phyloP scores from a whole-genome alignment of 2,797 vertebrate genomes.

The Nothura maculosa region DNA sequence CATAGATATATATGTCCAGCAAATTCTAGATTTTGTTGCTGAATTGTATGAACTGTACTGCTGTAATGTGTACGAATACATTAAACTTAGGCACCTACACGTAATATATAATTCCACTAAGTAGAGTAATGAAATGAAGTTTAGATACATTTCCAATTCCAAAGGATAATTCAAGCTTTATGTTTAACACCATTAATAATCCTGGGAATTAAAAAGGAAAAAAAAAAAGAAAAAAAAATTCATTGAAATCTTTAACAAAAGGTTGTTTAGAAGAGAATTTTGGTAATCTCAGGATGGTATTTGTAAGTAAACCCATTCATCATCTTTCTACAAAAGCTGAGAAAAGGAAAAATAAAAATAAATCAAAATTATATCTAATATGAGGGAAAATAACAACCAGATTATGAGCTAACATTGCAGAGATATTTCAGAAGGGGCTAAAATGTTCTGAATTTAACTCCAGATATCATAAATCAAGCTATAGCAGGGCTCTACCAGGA shows the following conservation, averaged over 20 bases:
- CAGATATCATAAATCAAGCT: not conserved
- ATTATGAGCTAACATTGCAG: not conserved
- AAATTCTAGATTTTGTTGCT: not conserved
- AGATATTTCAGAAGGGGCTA: not conserved
- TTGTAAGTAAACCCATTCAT: not conserved
- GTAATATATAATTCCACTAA: no score
- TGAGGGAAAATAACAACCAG: conserved; percentile 2
- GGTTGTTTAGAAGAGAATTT: not conserved
- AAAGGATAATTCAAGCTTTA: not conserved
- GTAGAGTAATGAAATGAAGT: not conserved
- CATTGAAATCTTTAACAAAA: not conserved
- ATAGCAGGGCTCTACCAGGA: not conserved
- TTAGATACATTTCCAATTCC: not conserved
- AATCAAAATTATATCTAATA: not conserved
- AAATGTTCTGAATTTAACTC: conserved; percentile 5
- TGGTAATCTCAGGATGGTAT: not conserved
- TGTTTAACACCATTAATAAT: not conserved
- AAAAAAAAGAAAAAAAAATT: not conserved
- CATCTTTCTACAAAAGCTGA: conserved; percentile 1
- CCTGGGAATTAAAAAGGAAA: not conserved
- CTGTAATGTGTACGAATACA: not conserved
- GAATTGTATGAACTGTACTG: no score
- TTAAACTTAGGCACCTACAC: not conserved
- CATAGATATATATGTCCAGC: not conserved
- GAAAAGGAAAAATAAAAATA: not conserved